Conservation (phyloP, 2,113 vertebrate species). For the Nipponia nippon region DNA sequence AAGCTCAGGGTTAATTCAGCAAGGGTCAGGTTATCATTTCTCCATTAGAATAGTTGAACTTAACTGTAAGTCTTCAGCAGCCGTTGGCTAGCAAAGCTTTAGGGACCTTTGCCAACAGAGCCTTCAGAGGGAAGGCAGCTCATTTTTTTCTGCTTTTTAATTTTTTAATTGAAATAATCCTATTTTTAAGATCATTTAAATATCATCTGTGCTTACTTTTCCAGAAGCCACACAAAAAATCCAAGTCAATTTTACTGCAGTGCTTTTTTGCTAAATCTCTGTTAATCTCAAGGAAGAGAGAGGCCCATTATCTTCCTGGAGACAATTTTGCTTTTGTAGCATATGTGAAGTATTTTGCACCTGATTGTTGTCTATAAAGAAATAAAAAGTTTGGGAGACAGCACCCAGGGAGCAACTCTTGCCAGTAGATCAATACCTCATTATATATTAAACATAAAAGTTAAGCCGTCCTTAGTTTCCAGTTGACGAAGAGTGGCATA, state of each 20-base stretch:
- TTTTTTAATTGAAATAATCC: background rate
- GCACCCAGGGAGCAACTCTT: background rate
- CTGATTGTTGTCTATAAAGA: background rate
- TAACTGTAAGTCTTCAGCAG: background rate
- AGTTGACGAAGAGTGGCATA: background rate
- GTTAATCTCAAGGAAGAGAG: background rate
- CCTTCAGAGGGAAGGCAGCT: background rate
- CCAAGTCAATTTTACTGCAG: background rate
- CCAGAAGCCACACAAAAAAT: background rate
- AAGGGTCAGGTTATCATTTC: background rate
- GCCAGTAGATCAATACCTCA: background rate
- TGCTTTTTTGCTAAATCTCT: background rate
- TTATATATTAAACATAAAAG: background rate
- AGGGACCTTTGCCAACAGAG: background rate
- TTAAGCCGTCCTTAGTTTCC: background rate
- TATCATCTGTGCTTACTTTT: background rate
- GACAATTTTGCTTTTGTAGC: background rate
- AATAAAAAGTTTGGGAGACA: background rate
- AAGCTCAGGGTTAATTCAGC: background rate
- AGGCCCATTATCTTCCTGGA: background rate
- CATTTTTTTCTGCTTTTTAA: background rate
- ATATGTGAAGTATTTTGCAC: background rate
- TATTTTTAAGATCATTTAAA: constrained; percentile 13
- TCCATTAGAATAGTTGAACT: background rate
- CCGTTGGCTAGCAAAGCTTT: background rate